phyloP scores from a whole-genome alignment of 2,797 vertebrate species.

The Rhinogobio ventralis region DNA sequence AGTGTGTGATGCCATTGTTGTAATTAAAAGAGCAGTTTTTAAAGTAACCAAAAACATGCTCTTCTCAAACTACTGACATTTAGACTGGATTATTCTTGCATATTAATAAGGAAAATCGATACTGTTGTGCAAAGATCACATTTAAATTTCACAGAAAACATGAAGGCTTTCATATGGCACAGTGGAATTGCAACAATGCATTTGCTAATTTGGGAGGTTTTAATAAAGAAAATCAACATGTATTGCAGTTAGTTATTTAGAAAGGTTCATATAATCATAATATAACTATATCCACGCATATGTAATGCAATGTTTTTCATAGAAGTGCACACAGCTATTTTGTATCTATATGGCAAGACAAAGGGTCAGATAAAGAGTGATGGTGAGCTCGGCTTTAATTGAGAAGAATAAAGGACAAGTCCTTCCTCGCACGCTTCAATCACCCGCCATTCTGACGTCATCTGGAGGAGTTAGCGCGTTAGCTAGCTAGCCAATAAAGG shows the following conservation, averaged over 20 bases:
- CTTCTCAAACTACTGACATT: neutral
- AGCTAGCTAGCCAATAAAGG: neutral
- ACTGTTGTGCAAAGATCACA: neutral
- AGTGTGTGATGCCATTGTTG: neutral
- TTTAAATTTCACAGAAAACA: neutral
- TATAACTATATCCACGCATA: neutral
- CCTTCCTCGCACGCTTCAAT: conserved; percentile 21
- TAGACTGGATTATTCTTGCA: neutral
- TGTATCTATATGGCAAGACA: neutral
- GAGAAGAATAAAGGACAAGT: neutral
- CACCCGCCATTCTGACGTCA: conserved; percentile 51
- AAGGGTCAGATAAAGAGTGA: neutral
- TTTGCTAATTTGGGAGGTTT: neutral
- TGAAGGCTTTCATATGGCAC: neutral
- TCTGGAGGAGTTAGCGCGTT: neutral
- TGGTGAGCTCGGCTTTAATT: neutral
- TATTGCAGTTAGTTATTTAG: neutral
- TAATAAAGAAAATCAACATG: neutral
- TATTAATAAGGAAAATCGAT: neutral
- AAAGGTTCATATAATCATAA: neutral
- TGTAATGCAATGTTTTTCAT: neutral
- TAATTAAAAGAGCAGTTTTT: neutral
- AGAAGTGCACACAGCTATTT: neutral
- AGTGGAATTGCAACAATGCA: neutral
- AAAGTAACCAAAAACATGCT: neutral